Conservation (phyloP, 2,113 vertebrate species). For the Illadopsis cleaveri region DNA sequence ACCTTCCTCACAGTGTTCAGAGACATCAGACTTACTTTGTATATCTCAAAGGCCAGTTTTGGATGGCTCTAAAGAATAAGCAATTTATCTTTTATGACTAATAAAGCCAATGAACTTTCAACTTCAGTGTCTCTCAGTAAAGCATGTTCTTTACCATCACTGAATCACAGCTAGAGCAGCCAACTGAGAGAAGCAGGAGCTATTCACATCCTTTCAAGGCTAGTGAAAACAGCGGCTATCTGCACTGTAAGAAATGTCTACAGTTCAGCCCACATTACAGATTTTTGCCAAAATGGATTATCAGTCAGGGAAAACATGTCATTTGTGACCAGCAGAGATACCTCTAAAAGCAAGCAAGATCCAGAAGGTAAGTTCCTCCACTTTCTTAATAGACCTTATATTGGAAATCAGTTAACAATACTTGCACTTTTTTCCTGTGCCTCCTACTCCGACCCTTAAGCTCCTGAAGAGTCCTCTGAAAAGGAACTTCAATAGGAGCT, state of each 20-base stretch:
- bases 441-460: neutral
- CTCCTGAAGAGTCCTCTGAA: neutral
- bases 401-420: neutral
- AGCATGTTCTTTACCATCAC: neutral
- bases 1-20: neutral
- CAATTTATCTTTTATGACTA: neutral
- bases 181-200: neutral
- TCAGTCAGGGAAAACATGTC: neutral
- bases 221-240: constrained; percentile 1
- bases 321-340: neutral
- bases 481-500: neutral
- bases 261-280: neutral
- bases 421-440: neutral
- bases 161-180: neutral
- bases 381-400: neutral
- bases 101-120: neutral
- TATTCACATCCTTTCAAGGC: neutral
- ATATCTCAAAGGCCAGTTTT: neutral
- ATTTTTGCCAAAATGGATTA: constrained; percentile 12
- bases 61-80: neutral
- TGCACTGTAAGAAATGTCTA: neutral
- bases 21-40: neutral
- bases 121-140: neutral
- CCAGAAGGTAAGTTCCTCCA: neutral
- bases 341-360: neutral